Percentiles rank a stretch among this genome's conserved stretches.
These are phyloP conservation scores for Lepeophtheirus nordmannii DNA, from an alignment of 2,888 invertebrate species.

Conservation along the genomic window DNA sequence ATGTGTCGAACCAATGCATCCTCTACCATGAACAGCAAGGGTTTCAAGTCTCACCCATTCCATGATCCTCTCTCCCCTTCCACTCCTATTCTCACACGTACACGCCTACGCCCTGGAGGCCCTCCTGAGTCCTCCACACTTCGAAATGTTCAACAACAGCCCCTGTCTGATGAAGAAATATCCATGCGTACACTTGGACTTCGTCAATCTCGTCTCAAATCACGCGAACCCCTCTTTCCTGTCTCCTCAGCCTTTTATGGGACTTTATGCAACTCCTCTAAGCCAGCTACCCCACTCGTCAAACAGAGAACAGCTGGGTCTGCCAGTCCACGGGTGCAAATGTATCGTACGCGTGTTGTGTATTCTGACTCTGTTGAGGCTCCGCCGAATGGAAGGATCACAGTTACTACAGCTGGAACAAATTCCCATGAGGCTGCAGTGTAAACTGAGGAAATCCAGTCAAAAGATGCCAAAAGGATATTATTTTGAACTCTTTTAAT, in stretches of 20 bases:
- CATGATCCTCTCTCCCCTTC: background rate
- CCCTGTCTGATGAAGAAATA: conserved; percentile 8
- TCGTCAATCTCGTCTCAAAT: background rate
- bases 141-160: background rate
- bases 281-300: conserved; percentile 19
- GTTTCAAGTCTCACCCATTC: background rate
- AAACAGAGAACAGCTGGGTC: conserved; percentile 9
- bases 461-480: no score
- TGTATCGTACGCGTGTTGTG: conserved; percentile 20
- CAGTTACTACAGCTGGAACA: background rate
- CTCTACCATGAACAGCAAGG: background rate
- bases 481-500: no score
- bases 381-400: background rate
- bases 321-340: conserved; percentile 13
- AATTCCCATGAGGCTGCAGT: conserved; percentile 13
- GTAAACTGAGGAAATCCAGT: background rate
- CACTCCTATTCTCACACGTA: conserved; percentile 9
- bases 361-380: conserved; percentile 12
- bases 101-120: conserved; percentile 16
- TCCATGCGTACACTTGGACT: conserved; percentile 3
- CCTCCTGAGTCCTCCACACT: conserved; percentile 3
- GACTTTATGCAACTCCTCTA: background rate
- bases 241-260: background rate
- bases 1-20: conserved; percentile 5
- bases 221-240: background rate